A percentile compares a stretch with the other conserved stretches of the same genome.
Conservation (phyloP, 2,113 vertebrate genomes). For the Calyptommatus sinebrachiatus region DNA sequence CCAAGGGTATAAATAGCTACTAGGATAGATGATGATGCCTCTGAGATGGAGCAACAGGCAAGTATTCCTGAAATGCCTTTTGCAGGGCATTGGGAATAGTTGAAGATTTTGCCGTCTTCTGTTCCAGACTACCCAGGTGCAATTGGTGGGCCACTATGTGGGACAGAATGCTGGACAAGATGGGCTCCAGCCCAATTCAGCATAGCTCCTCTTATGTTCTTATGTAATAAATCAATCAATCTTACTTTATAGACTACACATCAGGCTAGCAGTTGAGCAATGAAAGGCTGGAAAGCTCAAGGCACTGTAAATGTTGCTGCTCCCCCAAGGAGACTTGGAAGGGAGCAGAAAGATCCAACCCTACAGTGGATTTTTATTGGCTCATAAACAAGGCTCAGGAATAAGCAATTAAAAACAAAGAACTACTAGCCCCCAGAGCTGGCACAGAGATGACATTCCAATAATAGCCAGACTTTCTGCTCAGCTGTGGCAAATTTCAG, state of each 20-base stretch:
- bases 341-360: neutral
- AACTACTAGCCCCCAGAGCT: neutral
- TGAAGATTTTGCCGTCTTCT: no score
- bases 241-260: neutral
- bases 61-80: no score
- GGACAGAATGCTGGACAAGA: no score
- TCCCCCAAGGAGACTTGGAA: neutral
- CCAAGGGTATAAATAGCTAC: no score
- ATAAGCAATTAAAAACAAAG: constrained; percentile 43
- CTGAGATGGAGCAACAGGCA: no score
- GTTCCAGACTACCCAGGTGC: no score
- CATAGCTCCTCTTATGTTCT: no score
- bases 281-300: neutral
- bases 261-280: neutral
- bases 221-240: no score
- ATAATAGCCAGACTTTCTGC: neutral
- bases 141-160: no score
- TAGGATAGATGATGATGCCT: no score
- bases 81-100: no score
- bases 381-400: constrained; percentile 42
- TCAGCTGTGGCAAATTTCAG: neutral
- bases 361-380: constrained; percentile 39
- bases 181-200: no score
- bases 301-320: neutral
- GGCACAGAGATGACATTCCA: neutral